Conservation (phyloP, 2,888 invertebrate species). For the Morinoia aosen region DNA sequence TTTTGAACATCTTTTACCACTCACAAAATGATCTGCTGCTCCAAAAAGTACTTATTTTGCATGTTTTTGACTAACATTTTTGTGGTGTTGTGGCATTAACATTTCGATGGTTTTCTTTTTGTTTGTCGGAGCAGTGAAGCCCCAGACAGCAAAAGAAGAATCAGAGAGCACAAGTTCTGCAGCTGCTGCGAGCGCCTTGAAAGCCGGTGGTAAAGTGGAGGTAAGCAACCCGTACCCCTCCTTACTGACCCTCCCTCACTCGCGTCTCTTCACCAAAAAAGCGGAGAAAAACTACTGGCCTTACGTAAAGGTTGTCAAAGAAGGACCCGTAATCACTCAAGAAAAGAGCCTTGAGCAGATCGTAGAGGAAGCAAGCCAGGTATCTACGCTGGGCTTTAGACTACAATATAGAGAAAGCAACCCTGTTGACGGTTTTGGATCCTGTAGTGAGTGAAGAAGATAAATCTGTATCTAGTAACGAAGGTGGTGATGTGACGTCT, state of each 20-base stretch:
- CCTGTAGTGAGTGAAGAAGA: not conserved
- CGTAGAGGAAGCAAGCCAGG: constrained; percentile 45
- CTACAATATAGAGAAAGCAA: not conserved
- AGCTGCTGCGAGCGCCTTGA: not conserved
- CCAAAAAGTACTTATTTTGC: not conserved
- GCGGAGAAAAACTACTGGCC: constrained; percentile 42
- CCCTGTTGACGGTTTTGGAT: not conserved
- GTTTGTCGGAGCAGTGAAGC: constrained; percentile 34
- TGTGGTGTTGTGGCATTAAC: not conserved
- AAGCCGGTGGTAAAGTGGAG: constrained; percentile 42
- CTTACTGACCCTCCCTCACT: constrained; percentile 41
- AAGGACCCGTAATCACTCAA: not conserved
- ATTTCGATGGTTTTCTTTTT: constrained; percentile 23
- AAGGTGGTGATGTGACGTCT: not conserved
- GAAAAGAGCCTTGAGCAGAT: constrained; percentile 11
- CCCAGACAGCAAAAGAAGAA: not conserved
- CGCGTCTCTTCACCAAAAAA: constrained; percentile 26
- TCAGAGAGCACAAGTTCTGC: not conserved
- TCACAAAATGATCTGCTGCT: not conserved
- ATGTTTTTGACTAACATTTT: constrained; percentile 8
- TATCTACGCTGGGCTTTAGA: constrained; percentile 24
- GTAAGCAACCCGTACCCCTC: constrained; percentile 54
- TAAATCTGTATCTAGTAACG: not conserved
- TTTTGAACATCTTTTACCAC: not conserved
- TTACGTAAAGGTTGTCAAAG: constrained; percentile 29